Conservation (phyloP, 2,797 vertebrate genomes). For the Enteromius mattozi region DNA sequence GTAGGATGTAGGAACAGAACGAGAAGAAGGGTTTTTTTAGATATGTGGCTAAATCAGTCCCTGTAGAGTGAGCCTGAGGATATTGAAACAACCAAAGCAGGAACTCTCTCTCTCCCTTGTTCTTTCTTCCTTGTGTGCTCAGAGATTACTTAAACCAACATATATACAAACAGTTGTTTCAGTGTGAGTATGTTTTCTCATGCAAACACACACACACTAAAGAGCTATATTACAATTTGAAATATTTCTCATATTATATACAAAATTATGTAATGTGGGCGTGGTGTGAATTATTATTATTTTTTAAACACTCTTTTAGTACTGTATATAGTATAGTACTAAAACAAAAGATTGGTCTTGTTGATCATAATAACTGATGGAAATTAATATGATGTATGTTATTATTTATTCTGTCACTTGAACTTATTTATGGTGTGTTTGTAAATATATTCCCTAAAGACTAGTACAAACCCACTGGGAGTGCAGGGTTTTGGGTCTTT, state of each 20-base stretch:
- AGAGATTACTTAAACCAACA: conserved; percentile 37
- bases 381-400: not conserved
- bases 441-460: not conserved
- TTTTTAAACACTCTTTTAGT: not conserved
- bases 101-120: conserved; percentile 7
- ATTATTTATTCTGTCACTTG: not conserved
- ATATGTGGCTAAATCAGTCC: conserved; percentile 38
- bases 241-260: not conserved
- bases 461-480: not conserved
- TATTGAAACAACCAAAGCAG: conserved; percentile 48
- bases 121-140: conserved; percentile 9
- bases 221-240: not conserved
- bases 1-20: conserved; percentile 18
- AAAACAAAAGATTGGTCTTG: not conserved
- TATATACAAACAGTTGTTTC: conserved; percentile 35
- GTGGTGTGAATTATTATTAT: not conserved
- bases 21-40: conserved; percentile 7
- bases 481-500: not conserved
- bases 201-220: not conserved
- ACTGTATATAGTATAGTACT: not conserved
- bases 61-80: conserved; percentile 50
- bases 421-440: not conserved
- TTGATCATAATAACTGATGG: not conserved
- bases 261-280: not conserved
- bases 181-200: not conserved